Percentiles rank a stretch among this genome's conserved stretches.
Conservation (phyloP, 1,140 invertebrate genomes). For the Phthorimaea operculella region DNA sequence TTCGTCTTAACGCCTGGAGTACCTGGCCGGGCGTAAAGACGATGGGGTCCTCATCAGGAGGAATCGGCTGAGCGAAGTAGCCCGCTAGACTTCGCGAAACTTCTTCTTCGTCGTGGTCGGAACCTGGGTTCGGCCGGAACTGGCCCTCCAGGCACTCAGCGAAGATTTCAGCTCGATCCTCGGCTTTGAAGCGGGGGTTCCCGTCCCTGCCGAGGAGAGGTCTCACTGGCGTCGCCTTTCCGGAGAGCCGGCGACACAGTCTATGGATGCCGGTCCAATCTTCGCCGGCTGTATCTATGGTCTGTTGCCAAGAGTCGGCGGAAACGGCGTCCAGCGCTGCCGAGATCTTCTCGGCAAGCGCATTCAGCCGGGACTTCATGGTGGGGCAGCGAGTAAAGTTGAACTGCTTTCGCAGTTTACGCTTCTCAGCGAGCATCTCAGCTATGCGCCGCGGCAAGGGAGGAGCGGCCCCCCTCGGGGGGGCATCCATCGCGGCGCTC, state of each 20-base stretch:
- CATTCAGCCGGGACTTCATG: constrained; percentile 9
- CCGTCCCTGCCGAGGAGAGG: constrained; percentile 12
- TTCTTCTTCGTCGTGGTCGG: constrained; percentile 6
- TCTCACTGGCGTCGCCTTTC: constrained; percentile 1
- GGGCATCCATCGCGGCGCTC: neutral
- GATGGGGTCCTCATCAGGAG: constrained; percentile 12
- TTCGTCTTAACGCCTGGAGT: neutral
- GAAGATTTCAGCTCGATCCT: constrained; percentile 21
- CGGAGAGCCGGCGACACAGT: constrained; percentile 11
- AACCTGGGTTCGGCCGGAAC: constrained; percentile 18
- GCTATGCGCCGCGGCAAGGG: neutral
- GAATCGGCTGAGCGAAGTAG: constrained; percentile 9
- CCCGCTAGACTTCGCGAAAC: neutral
- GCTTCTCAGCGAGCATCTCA: constrained; percentile 1
- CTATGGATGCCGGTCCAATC: constrained; percentile 8
- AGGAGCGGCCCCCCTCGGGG: neutral
- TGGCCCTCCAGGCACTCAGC: constrained; percentile 18
- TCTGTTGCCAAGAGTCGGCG: neutral
- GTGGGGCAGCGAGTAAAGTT: constrained; percentile 9
- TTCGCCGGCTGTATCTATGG: neutral
- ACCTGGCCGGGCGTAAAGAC: constrained; percentile 13
- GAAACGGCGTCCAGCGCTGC: neutral
- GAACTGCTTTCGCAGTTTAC: constrained; percentile 3
- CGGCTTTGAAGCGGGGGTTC: constrained; percentile 9
- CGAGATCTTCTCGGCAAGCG: constrained; percentile 3